A percentile compares a stretch with the other conserved stretches of the same genome.
These are phyloP conservation scores for Muscicapa adusta DNA, from an alignment of 2,113 vertebrate species.

Conservation along the genomic window DNA sequence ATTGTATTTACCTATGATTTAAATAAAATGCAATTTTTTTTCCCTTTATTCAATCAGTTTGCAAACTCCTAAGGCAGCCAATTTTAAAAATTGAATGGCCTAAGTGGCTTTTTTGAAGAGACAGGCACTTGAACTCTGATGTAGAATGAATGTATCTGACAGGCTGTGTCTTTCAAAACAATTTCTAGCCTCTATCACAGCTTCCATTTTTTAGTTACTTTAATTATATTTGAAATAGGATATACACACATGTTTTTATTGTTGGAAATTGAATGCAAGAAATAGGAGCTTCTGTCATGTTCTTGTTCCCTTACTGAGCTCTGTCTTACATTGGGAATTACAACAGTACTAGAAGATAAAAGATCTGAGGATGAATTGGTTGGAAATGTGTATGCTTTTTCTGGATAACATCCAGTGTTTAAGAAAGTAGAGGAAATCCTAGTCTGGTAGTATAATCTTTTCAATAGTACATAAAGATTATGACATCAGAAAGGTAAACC, in stretches of 20 bases:
- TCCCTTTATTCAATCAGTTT: neutral
- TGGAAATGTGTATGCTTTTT: conserved; percentile 68
- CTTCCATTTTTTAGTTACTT: conserved; percentile 28
- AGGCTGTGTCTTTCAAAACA: conserved; percentile 9
- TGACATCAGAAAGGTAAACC: conserved; percentile 91
- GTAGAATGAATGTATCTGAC: conserved; percentile 4
- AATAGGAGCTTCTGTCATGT: conserved; percentile 30
- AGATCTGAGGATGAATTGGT: conserved; percentile 60
- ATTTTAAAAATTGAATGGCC: neutral
- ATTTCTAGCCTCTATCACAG: neutral
- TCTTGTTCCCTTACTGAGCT: conserved; percentile 1
- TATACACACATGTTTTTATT: conserved; percentile 26
- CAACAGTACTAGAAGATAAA: conserved; percentile 45
- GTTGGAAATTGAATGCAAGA: neutral
- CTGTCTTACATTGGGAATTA: conserved; percentile 59
- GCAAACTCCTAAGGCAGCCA: neutral
- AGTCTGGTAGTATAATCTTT: conserved; percentile 87
- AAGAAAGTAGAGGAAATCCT: conserved; percentile 86
- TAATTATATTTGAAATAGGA: conserved; percentile 38
- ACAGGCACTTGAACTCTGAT: conserved; percentile 14
- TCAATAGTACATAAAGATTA: conserved; percentile 88
- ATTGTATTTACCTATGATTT: neutral
- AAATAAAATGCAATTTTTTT: neutral
- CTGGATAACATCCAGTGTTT: conserved; percentile 84
- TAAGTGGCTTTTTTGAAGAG: conserved; percentile 11